phyloP scores from a whole-genome alignment of 2,888 invertebrate genomes.

The Agriopis aurantiaria region DNA sequence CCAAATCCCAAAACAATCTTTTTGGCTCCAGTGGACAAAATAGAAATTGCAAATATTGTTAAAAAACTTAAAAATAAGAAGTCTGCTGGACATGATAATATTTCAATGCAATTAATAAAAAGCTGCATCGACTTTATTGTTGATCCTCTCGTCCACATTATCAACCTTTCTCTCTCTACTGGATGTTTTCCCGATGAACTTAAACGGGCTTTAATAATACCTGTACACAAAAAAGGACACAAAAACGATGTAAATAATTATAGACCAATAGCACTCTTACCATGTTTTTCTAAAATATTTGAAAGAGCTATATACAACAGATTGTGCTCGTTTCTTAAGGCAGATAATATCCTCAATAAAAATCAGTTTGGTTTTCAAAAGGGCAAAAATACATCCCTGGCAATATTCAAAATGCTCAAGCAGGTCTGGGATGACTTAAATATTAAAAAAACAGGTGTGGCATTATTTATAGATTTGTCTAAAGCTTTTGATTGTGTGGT shows the following conservation, averaged over 20 bases:
- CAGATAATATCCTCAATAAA: neutral
- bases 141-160: neutral
- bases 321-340: neutral
- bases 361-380: neutral
- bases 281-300: constrained; percentile 2
- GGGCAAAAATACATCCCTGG: neutral
- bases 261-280: neutral
- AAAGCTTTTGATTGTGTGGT: neutral
- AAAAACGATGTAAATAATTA: constrained; percentile 2
- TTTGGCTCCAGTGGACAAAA: neutral
- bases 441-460: neutral
- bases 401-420: constrained; percentile 2
- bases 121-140: neutral
- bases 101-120: neutral
- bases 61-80: neutral
- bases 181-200: neutral
- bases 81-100: neutral
- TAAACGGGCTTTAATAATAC: neutral
- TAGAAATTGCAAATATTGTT: neutral
- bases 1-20: neutral
- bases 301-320: neutral
- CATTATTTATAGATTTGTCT: neutral
- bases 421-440: constrained; percentile 1
- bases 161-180: neutral
- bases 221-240: neutral